Percentiles rank a stretch among this genome's conserved stretches.
Evolutionary conservation across 2,113 vertebrate genomes (phyloP).

Genomic region (Anoura caudifer): DNA sequence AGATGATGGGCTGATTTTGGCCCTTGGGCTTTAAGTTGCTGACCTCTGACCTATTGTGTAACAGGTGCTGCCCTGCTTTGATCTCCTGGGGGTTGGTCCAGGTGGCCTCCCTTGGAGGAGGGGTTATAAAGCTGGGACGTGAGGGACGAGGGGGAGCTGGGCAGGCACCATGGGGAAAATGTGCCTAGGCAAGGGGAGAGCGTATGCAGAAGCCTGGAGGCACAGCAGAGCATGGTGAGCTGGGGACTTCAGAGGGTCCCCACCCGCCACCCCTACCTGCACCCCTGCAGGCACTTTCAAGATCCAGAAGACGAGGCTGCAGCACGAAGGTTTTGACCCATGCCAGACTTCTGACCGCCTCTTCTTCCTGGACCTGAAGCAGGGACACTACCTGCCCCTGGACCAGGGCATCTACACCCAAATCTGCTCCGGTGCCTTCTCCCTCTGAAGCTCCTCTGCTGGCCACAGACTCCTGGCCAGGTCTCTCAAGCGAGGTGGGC

Average conservation of each 20-base stretch:
- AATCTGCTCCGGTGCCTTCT: constrained; percentile 80
- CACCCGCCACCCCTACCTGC: not conserved
- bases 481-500: not conserved
- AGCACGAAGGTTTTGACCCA: constrained; percentile 86
- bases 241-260: not conserved
- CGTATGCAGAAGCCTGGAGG: not conserved
- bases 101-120: not conserved
- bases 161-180: not conserved
- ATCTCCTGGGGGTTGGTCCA: not conserved
- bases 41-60: not conserved
- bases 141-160: not conserved
- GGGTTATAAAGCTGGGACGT: not conserved
- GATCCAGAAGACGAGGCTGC: constrained; percentile 89
- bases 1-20: not conserved
- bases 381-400: constrained; percentile 83
- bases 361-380: constrained; percentile 86
- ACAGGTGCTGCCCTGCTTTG: not conserved
- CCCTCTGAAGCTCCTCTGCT: constrained; percentile 73
- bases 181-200: not conserved
- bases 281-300: constrained; percentile 88
- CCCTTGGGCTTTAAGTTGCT: not conserved
- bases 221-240: not conserved
- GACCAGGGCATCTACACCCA: constrained; percentile 79
- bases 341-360: constrained; percentile 82
- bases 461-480: not conserved